These are phyloP conservation scores for Noctuana brunneofusca DNA, from an alignment of 2,888 invertebrate species.

Conservation along the genomic window DNA sequence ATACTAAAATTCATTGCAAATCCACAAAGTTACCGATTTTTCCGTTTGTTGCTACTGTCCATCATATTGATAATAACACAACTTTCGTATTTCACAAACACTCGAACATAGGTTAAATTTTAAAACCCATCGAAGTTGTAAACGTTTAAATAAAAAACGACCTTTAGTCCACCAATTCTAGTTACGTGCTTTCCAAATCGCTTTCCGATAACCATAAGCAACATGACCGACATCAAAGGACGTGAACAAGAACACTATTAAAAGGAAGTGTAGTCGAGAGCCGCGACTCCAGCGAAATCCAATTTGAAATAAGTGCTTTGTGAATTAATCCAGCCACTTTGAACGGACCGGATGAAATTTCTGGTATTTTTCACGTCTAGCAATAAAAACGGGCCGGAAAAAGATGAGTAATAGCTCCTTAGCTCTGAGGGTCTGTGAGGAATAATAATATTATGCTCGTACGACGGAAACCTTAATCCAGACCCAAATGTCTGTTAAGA, in stretches of 20 bases:
- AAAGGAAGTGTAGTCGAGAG: constrained; percentile 65
- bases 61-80: too few species aligned
- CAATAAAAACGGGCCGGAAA: constrained; percentile 79
- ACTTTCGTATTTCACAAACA: too few species aligned
- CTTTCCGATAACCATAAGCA: constrained; percentile 26
- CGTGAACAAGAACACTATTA: constrained; percentile 62
- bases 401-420: constrained; percentile 78
- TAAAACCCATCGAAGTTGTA: neutral
- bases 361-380: constrained; percentile 82
- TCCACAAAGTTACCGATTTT: too few species aligned
- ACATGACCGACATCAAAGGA: constrained; percentile 23
- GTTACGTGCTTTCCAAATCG: constrained; percentile 5
- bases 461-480: constrained; percentile 65
- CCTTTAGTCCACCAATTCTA: neutral
- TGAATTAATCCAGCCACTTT: constrained; percentile 81
- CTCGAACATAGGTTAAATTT: neutral
- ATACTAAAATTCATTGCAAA: too few species aligned
- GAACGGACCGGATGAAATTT: constrained; percentile 79
- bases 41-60: too few species aligned
- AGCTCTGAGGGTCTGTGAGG: constrained; percentile 71
- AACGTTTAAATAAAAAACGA: neutral
- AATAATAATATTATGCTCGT: constrained; percentile 77
- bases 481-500: constrained; percentile 4
- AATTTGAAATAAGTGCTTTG: constrained; percentile 82
- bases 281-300: constrained; percentile 72